phyloP scores from a whole-genome alignment of 2,113 vertebrate genomes.

The Megaceryle maxima region DNA sequence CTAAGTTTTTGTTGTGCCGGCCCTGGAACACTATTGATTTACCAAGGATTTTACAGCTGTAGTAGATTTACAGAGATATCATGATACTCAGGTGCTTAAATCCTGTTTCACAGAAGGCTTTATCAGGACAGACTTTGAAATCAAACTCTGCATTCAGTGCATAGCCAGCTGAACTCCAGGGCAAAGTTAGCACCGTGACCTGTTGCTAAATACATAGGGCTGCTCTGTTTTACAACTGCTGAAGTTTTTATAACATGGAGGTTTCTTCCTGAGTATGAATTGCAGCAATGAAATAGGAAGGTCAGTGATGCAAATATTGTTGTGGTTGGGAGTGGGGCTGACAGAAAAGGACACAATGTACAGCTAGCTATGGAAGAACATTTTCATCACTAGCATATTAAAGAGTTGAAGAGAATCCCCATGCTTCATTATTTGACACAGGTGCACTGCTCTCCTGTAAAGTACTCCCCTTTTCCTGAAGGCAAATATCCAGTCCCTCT shows the following conservation, averaged over 20 bases:
- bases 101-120: neutral
- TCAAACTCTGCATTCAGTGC: slow-evolving; percentile 31
- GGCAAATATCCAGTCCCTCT: neutral
- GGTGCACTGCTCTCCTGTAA: neutral
- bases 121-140: slow-evolving; percentile 60
- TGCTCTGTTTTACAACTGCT: slow-evolving; percentile 21
- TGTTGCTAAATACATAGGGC: slow-evolving; percentile 41
- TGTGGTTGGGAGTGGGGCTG: neutral
- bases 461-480: neutral
- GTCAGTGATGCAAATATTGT: neutral
- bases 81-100: neutral
- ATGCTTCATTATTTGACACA: neutral
- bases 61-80: neutral
- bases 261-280: slow-evolving; percentile 1
- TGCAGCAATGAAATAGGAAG: slow-evolving; percentile 34
- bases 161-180: slow-evolving; percentile 24
- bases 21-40: neutral
- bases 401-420: neutral
- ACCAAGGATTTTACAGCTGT: neutral
- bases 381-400: neutral
- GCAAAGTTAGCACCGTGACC: slow-evolving; percentile 42
- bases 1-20: neutral
- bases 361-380: neutral
- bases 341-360: neutral
- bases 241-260: neutral